phyloP scores from a whole-genome alignment of 2,888 invertebrate genomes.

The Cremastinae sp. region DNA sequence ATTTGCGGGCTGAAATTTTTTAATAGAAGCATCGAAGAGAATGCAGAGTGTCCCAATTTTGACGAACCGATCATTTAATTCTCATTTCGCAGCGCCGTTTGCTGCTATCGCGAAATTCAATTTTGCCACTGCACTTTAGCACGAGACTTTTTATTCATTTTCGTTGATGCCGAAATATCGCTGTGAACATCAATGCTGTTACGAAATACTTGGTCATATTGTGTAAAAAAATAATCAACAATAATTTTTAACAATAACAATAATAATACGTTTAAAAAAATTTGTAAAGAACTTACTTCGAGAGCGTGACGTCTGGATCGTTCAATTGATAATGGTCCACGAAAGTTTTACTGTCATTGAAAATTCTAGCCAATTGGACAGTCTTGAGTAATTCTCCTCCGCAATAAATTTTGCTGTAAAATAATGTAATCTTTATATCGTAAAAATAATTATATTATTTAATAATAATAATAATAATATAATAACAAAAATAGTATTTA shows the following conservation, averaged over 20 bases:
- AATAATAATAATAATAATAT: too few relatives aligned
- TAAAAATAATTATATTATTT: too few relatives aligned
- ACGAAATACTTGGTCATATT: too few relatives aligned
- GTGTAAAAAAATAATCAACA: too few relatives aligned
- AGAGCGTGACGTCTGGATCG: conserved; percentile 72
- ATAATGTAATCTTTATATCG: too few relatives aligned
- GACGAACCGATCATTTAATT: neutral
- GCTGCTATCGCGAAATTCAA: conserved; percentile 22
- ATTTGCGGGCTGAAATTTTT: too few relatives aligned
- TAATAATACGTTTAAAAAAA: neutral
- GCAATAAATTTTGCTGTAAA: conserved; percentile 75
- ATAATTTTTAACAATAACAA: too few relatives aligned
- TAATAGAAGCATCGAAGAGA: neutral
- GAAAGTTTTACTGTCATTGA: conserved; percentile 77
- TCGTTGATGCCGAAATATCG: conserved; percentile 37
- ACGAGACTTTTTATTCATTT: conserved; percentile 19
- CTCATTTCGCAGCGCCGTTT: neutral
- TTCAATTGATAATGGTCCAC: conserved; percentile 75
- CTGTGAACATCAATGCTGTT: too few relatives aligned
- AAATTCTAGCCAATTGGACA: conserved; percentile 72
- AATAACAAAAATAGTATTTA: too few relatives aligned
- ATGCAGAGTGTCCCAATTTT: conserved; percentile 16
- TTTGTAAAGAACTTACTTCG: conserved; percentile 72
- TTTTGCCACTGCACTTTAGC: conserved; percentile 20
- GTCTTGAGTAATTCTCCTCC: conserved; percentile 73